These are phyloP conservation scores for Eupithecia dodoneata DNA, from an alignment of 2,888 invertebrate species.

Conservation along the genomic window DNA sequence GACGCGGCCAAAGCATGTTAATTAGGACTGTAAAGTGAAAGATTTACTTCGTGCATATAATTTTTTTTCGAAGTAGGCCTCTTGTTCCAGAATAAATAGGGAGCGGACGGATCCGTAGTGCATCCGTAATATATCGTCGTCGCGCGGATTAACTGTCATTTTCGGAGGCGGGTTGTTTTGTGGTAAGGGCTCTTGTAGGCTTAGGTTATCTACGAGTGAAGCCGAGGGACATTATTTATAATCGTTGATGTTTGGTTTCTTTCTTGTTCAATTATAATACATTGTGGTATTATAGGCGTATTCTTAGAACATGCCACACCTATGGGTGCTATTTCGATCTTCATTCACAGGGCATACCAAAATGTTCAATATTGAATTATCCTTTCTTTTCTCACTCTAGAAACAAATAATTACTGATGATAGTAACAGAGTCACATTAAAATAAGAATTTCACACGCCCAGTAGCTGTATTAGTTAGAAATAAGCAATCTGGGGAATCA, in stretches of 20 bases:
- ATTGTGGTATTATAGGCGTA: not conserved
- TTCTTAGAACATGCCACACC: not conserved
- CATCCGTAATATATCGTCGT: slow-evolving; percentile 76
- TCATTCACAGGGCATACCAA: not conserved
- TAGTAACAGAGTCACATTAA: no score
- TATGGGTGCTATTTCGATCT: not conserved
- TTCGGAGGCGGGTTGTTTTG: slow-evolving; percentile 48
- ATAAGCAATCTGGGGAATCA: not conserved
- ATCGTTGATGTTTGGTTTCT: not conserved
- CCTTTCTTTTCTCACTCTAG: no score
- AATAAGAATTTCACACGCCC: not conserved
- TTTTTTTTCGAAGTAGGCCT: not conserved
- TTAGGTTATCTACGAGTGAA: not conserved
- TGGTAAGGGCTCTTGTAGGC: not conserved
- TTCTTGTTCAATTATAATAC: not conserved
- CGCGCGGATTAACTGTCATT: slow-evolving; percentile 63
- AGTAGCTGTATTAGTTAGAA: not conserved
- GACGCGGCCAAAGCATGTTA: not conserved
- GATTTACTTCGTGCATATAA: not conserved
- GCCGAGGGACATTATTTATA: not conserved
- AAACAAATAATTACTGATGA: no score
- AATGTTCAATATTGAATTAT: no score
- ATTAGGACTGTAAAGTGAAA: not conserved
- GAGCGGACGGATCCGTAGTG: slow-evolving; percentile 73
- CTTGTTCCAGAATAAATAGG: slow-evolving; percentile 74